phyloP scores from a whole-genome alignment of 2,113 vertebrate genomes.

The Grammomys dolichurus region DNA sequence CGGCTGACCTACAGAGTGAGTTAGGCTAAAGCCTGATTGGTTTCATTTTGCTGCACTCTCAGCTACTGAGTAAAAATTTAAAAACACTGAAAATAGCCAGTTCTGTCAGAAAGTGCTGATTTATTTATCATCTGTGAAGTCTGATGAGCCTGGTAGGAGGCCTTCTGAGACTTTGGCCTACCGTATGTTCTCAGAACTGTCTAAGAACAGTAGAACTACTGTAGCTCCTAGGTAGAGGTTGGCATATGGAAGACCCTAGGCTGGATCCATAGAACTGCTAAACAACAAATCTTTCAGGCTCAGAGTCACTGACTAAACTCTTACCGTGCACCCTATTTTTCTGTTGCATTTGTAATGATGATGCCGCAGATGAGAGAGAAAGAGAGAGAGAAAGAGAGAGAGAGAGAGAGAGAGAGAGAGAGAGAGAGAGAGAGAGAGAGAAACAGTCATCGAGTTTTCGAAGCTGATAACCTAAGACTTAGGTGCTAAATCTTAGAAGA shows the following conservation, averaged over 20 bases:
- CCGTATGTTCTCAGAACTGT: neutral
- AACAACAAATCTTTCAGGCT: neutral
- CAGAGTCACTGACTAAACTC: neutral
- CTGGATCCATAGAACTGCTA: neutral
- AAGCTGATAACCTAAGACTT: conserved; percentile 10
- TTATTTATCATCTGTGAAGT: neutral
- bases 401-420: accelerated
- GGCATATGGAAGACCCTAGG: neutral
- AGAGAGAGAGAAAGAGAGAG: no score
- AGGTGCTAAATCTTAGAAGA: neutral
- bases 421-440: no score
- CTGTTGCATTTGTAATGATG: neutral
- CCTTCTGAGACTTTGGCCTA: conserved; percentile 15
- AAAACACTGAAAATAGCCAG: neutral
- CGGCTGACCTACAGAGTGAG: neutral
- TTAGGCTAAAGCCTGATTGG: neutral
- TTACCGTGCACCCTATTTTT: neutral
- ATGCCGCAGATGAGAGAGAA: neutral
- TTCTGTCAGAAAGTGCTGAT: conserved; percentile 10
- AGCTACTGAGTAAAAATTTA: neutral
- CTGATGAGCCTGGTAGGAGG: neutral
- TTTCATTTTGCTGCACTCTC: neutral
- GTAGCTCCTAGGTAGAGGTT: neutral
- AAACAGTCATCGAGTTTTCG: neutral
- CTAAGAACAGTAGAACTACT: neutral